Evolutionary conservation across 2,888 invertebrate species (phyloP).

Genomic region (Drosophila emarginata): DNA sequence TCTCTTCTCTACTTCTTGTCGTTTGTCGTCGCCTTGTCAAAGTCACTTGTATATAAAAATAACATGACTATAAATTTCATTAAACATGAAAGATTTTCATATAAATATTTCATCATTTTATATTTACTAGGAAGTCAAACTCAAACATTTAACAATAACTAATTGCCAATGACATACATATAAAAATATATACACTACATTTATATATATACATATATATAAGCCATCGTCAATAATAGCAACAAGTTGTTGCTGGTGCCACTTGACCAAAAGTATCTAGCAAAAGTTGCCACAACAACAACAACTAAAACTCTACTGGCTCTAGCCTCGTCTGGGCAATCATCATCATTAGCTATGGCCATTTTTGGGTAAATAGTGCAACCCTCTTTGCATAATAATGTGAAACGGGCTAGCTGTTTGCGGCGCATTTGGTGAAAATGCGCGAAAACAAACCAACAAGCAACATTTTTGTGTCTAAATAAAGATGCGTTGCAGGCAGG

Average conservation of each 20-base stretch:
- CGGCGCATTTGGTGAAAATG: slow-evolving; percentile 73
- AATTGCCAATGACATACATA: slow-evolving; percentile 77
- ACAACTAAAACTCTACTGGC: slow-evolving; percentile 8
- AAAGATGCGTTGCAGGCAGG: slow-evolving; percentile 66
- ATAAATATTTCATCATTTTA: slow-evolving; percentile 76
- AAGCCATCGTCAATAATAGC: slow-evolving; percentile 13
- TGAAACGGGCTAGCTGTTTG: slow-evolving; percentile 58
- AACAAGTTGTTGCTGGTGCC: slow-evolving; percentile 29
- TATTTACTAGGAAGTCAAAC: slow-evolving; percentile 19
- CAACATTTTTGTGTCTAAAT: slow-evolving; percentile 76
- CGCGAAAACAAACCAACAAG: slow-evolving; percentile 59
- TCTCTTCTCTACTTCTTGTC: neutral
- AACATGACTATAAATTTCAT: slow-evolving; percentile 75
- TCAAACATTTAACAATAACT: slow-evolving; percentile 55
- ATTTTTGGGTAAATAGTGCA: slow-evolving; percentile 82
- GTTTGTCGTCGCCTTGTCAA: slow-evolving; percentile 37
- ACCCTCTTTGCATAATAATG: slow-evolving; percentile 83
- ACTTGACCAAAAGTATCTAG: slow-evolving; percentile 20
- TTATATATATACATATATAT: slow-evolving; percentile 16
- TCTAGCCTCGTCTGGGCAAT: slow-evolving; percentile 44
- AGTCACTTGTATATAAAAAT: slow-evolving; percentile 63
- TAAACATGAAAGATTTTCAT: slow-evolving; percentile 77
- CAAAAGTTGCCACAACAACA: slow-evolving; percentile 5
- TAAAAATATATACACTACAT: slow-evolving; percentile 56
- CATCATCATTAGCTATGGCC: slow-evolving; percentile 81